A percentile compares a stretch with the other conserved stretches of the same genome.
phyloP scores from a whole-genome alignment of 1,140 invertebrate genomes.

The Alviniconcha marisindica region DNA sequence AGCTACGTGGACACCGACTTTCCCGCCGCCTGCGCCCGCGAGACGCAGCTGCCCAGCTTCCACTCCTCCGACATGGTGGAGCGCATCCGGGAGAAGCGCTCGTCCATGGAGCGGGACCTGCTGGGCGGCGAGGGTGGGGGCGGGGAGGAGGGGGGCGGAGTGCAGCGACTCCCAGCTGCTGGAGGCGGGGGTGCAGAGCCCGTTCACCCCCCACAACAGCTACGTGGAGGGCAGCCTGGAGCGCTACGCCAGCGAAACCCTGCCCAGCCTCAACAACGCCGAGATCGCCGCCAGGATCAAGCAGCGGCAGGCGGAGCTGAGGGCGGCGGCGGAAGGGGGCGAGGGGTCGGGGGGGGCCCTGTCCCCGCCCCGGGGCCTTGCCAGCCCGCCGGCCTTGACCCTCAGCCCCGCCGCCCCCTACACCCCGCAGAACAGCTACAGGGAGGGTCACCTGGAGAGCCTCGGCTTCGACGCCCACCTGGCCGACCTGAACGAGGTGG shows the following conservation, averaged over 20 bases:
- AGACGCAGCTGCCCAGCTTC: constrained; percentile 54
- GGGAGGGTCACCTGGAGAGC: constrained; percentile 22
- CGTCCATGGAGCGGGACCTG: constrained; percentile 47
- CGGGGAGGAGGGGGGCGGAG: neutral
- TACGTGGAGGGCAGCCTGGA: constrained; percentile 55
- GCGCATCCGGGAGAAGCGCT: constrained; percentile 58
- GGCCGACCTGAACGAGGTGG: constrained; percentile 45
- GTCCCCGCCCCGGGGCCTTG: constrained; percentile 19
- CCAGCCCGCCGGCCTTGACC: constrained; percentile 5
- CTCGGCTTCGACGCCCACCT: neutral
- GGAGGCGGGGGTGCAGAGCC: constrained; percentile 8
- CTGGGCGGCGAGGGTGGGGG: neutral
- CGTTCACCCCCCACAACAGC: constrained; percentile 65
- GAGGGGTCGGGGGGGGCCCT: constrained; percentile 7
- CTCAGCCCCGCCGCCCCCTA: constrained; percentile 39
- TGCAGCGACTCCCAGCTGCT: neutral
- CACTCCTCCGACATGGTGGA: constrained; percentile 57
- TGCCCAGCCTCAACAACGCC: constrained; percentile 70
- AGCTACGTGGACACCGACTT: constrained; percentile 48
- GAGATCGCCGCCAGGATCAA: constrained; percentile 68
- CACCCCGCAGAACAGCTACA: constrained; percentile 56
- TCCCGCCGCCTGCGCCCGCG: constrained; percentile 30
- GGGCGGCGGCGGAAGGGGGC: constrained; percentile 24
- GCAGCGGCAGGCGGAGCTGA: constrained; percentile 61
- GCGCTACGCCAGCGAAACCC: constrained; percentile 46